phyloP scores from a whole-genome alignment of 1,140 invertebrate genomes.

The Drosophila pachea region DNA sequence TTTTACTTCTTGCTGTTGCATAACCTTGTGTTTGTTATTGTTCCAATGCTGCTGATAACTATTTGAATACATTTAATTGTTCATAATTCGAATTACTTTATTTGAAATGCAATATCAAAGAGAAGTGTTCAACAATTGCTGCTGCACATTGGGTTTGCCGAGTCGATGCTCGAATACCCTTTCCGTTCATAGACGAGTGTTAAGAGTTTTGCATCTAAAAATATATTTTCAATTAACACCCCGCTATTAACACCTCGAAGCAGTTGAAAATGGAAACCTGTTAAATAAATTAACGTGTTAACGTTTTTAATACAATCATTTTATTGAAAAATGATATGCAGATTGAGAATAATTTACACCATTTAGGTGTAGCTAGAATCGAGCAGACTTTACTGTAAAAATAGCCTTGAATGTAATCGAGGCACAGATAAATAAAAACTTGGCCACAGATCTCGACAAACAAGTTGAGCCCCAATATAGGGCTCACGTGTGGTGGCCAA shows the following conservation, averaged over 20 bases:
- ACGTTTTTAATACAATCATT: no score
- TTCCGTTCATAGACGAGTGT: not conserved
- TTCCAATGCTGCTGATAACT: slow-evolving; percentile 9
- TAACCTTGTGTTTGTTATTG: slow-evolving; percentile 17
- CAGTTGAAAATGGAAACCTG: not conserved
- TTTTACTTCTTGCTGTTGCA: not conserved
- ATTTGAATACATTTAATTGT: slow-evolving; percentile 2
- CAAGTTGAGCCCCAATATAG: no score
- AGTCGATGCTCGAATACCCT: not conserved
- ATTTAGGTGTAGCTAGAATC: no score
- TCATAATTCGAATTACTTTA: not conserved
- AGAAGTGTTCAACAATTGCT: not conserved
- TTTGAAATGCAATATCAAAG: not conserved
- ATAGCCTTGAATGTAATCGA: no score
- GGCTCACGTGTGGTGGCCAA: no score
- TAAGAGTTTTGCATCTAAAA: not conserved
- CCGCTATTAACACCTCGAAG: not conserved
- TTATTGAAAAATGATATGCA: no score
- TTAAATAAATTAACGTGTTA: not conserved
- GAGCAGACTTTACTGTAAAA: no score
- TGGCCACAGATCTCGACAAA: no score
- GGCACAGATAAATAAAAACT: no score
- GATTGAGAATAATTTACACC: no score
- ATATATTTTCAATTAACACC: slow-evolving; percentile 2
- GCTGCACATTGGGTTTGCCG: no score